Evolutionary conservation across 2,797 vertebrate species (phyloP).

Genomic region (Strix occidentalis): DNA sequence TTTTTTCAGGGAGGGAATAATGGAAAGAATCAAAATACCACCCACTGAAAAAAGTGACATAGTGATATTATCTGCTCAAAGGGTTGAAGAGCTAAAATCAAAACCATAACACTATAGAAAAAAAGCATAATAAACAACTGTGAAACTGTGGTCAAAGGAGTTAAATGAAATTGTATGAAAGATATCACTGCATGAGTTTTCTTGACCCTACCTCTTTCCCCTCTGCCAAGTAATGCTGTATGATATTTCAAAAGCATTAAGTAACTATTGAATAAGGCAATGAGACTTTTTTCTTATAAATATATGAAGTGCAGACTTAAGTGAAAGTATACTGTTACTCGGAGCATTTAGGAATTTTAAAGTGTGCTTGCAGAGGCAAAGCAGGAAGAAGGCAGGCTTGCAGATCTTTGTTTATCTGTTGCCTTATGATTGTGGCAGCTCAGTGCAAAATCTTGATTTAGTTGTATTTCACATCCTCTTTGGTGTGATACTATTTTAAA

Average conservation of each 20-base stretch:
- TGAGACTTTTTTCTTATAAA: neutral
- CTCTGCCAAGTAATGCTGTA: neutral
- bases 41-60: neutral
- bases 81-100: neutral
- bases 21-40: neutral
- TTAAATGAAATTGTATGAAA: neutral
- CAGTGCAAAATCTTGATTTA: neutral
- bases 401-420: neutral
- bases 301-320: neutral
- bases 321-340: neutral
- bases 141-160: neutral
- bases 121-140: neutral
- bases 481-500: neutral
- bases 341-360: neutral
- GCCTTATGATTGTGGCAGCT: neutral
- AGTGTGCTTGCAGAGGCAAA: neutral
- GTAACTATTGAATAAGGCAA: neutral
- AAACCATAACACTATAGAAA: neutral
- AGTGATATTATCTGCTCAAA: neutral
- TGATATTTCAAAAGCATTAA: neutral
- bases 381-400: neutral
- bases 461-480: neutral
- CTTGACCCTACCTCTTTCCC: neutral
- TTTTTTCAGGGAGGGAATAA: neutral
- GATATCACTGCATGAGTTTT: neutral